Evolutionary conservation across 2,888 invertebrate genomes (phyloP).

Genomic region (Metacarcinus magister): DNA sequence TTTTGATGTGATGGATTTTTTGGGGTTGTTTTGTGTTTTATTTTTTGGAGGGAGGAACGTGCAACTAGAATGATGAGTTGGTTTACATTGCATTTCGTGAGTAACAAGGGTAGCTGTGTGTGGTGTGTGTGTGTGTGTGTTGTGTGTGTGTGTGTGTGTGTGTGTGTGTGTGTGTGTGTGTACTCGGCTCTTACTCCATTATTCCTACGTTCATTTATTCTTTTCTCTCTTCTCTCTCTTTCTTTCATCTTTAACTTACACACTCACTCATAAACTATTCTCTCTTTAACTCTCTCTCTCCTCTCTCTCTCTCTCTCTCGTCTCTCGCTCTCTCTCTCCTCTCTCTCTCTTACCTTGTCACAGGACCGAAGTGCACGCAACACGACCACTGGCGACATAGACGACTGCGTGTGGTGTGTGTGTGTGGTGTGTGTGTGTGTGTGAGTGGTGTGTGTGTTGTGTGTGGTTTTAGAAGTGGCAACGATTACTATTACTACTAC

Average conservation of each 20-base stretch:
- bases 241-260: not conserved
- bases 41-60: not conserved
- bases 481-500: too few species aligned
- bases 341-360: too few species aligned
- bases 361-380: too few species aligned
- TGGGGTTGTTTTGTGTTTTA: too few species aligned
- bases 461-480: too few species aligned
- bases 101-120: not conserved
- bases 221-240: not conserved
- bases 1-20: too few species aligned
- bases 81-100: not conserved
- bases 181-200: not conserved
- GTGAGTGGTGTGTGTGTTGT: too few species aligned
- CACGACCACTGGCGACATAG: too few species aligned
- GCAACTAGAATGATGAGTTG: not conserved
- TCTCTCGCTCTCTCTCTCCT: not conserved
- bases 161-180: slow-evolving; percentile 26
- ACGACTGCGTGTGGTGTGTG: too few species aligned
- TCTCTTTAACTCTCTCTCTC: not conserved
- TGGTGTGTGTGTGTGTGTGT: slow-evolving; percentile 26
- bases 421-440: too few species aligned
- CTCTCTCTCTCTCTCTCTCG: not conserved
- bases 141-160: slow-evolving; percentile 26
- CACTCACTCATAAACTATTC: not conserved
- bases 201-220: not conserved